Percentiles rank a stretch among this genome's conserved stretches.
phyloP scores from a whole-genome alignment of 1,140 invertebrate genomes.

The Anoplophora glabripennis region DNA sequence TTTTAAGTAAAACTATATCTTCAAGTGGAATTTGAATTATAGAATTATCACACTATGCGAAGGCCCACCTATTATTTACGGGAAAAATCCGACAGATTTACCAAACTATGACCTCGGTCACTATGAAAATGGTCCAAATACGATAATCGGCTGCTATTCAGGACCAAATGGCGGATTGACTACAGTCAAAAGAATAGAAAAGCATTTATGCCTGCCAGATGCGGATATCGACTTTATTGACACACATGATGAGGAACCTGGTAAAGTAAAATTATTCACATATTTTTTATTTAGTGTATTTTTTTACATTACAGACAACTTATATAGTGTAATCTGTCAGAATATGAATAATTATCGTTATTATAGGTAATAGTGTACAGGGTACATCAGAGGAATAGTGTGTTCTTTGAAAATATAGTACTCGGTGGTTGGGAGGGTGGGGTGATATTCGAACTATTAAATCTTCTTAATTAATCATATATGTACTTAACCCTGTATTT shows the following conservation, averaged over 20 bases:
- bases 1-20: conserved; percentile 9
- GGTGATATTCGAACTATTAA: too few species aligned
- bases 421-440: too few species aligned
- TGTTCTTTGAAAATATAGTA: too few species aligned
- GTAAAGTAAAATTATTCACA: conserved; percentile 20
- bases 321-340: too few species aligned
- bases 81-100: conserved; percentile 63
- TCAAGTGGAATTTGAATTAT: conserved; percentile 8
- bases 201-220: conserved; percentile 63
- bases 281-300: neutral
- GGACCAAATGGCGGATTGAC: conserved; percentile 76
- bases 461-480: too few species aligned
- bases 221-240: conserved; percentile 76
- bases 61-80: conserved; percentile 62
- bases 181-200: conserved; percentile 65
- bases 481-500: too few species aligned
- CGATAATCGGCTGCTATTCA: conserved; percentile 65
- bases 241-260: conserved; percentile 57
- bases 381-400: too few species aligned
- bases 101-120: conserved; percentile 56
- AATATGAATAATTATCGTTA: neutral
- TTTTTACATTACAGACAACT: neutral
- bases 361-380: too few species aligned
- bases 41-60: conserved; percentile 47
- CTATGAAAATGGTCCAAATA: conserved; percentile 54